Evolutionary conservation across 2,888 invertebrate genomes (phyloP), one percentile per base, ranked within the genome.

Genomic region (Stramonita haemastoma): DNA sequence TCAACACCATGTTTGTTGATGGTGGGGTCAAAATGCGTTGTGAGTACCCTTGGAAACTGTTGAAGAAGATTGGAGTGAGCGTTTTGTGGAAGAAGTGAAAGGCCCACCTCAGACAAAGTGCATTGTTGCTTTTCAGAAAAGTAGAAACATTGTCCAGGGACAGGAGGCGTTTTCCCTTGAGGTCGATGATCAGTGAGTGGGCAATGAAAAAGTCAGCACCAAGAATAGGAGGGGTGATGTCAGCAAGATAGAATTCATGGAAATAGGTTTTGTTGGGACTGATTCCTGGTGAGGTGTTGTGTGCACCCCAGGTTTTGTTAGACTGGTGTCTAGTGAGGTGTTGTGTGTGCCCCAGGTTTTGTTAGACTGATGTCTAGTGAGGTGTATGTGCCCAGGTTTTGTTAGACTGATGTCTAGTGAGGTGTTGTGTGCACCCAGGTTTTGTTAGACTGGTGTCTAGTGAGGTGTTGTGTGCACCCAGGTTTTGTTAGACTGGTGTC

Each of bases 1-100:
- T 89, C 85, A 2, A 85, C 86, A 46, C 89, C 85, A 46, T 89
- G 89, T 60, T 89, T 88, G 60, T 88, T 83, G 60, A 46, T n/a
- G 22, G 57, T 32, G 19, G 57, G 29, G 66, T 83, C 60, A 83
- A 88, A 88, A 22, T 66, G 60, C 57, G 88, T 60, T 5, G 83
- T 88, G 60, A 83, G 66, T 22, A 88, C n/a, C n/a, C 83, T 60
- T 34, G 88, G 88, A 66, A 88, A 88, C 66, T 70, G 60, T 19
- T 88, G 36, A 36, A 88, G 57, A 29, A 85, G 36, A 0, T 83
- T 36, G 22, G 88, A 88, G 34, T 81, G 83, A 11, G 29, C 81
- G 46, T 83, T 88, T 15, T 81, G 83, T 15, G 56, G 88, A 81
- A 46, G 60, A 57, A 81, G 32, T 29, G 56, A 46, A 13, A 88